Evolutionary conservation across 2,888 invertebrate species (phyloP).

Genomic region (Drosophila acutilabella): DNA sequence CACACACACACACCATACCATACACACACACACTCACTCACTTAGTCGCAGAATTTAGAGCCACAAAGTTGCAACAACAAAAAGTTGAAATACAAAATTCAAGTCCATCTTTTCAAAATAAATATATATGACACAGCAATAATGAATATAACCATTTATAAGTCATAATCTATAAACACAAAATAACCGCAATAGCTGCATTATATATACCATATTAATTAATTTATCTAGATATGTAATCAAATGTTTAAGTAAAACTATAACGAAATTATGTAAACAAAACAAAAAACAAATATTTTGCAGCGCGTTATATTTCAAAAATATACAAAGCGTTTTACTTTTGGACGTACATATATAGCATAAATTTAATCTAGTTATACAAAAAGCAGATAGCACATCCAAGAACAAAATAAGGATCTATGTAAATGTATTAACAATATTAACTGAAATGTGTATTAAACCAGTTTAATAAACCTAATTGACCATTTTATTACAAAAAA

Average conservation of each 20-base stretch:
- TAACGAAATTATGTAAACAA: slow-evolving; percentile 21
- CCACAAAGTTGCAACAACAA: slow-evolving; percentile 16
- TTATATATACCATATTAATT: slow-evolving; percentile 52
- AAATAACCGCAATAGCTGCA: slow-evolving; percentile 56
- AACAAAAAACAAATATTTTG: slow-evolving; percentile 22
- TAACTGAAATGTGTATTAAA: slow-evolving; percentile 60
- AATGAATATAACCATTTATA: slow-evolving; percentile 22
- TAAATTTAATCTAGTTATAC: slow-evolving; percentile 68
- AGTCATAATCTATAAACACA: slow-evolving; percentile 39
- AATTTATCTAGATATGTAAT: slow-evolving; percentile 50
- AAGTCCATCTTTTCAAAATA: slow-evolving; percentile 27
- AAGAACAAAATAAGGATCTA: slow-evolving; percentile 34
- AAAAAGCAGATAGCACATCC: slow-evolving; percentile 42
- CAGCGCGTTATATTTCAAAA: slow-evolving; percentile 55
- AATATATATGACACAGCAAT: slow-evolving; percentile 19
- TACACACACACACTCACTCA: slow-evolving; percentile 1
- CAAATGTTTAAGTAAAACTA: slow-evolving; percentile 48
- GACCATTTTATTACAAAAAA: slow-evolving; percentile 21
- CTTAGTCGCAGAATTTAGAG: slow-evolving; percentile 25
- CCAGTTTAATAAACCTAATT: slow-evolving; percentile 46
- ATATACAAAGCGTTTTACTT: slow-evolving; percentile 61
- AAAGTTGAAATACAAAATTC: slow-evolving; percentile 6
- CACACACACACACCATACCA: slow-evolving; percentile 18
- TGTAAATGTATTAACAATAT: slow-evolving; percentile 61
- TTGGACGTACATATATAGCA: slow-evolving; percentile 70